Evolutionary conservation across 2,888 invertebrate species (phyloP), one percentile per base, ranked within the genome.

Genomic region (Phoenoteleia sp.): DNA sequence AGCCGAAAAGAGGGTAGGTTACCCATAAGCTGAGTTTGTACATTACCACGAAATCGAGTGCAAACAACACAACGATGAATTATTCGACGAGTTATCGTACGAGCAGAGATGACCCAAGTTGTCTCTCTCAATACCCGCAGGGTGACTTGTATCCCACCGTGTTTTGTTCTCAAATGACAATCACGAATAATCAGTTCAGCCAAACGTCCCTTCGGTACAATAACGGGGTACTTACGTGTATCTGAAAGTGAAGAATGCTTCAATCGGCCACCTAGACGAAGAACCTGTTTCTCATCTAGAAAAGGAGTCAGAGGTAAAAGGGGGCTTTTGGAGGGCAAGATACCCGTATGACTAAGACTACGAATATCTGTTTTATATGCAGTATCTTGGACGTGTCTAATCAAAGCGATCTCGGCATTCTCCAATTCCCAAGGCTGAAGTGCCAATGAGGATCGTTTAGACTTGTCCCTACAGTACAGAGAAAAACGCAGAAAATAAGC

Each of bases 221-320:
- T 79, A 6, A 36, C 19, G 0, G 80, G 80, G 13, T 85, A 79
- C 56, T 81, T 80, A 15, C 58, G 47, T 1, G 81, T 79, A 23
- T 39, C 75, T 1, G 56, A 42, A 13, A 86, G 21, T 0, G 47
- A n/a, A 3, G 81, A 60, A 58, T 87, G 25, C 23, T 60, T n/a
- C 19, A 88, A 64, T 62, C 88, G 45, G 9, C 86, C 87, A 11
- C 86, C 88, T 1, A 88, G 83, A 45, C 86, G 19, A 79, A 42
- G 27, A 11, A 36, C 6, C 11, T 17, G 15, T 1, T 17, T 1
- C 13, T 27, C 19, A 29, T 33, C 58, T 4, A 33, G 4, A 13
- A 33, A 58, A 17, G 58, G 58, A 58, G 19, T 58, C 1, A 58
- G 17, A 3, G 58, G 33, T 5, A 33, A 3, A 4, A 58, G 19